These are phyloP conservation scores for Muscidifurax raptorellus DNA, from an alignment of 1,140 invertebrate species.

Conservation along the genomic window DNA sequence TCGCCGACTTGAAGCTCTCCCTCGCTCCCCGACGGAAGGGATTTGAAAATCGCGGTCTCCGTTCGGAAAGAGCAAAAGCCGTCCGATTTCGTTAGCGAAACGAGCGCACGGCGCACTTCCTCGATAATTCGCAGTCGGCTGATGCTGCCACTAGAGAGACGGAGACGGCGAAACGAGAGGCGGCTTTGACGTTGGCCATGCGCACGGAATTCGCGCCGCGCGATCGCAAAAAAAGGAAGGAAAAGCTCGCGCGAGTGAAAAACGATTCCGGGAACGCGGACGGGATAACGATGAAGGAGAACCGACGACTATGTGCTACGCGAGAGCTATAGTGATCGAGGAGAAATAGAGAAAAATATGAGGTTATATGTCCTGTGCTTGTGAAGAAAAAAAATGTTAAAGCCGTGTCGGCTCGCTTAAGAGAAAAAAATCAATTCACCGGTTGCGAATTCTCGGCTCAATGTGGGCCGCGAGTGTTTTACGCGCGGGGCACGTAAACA, in stretches of 20 bases:
- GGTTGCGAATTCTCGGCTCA: too few species aligned
- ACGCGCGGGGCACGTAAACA: too few species aligned
- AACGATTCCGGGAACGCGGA: slow-evolving; percentile 8
- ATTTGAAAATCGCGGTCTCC: background rate
- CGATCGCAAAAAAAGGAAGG: background rate
- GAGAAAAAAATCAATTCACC: too few species aligned
- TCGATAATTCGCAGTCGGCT: slow-evolving; percentile 37
- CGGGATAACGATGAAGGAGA: slow-evolving; percentile 28
- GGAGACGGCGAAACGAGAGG: background rate
- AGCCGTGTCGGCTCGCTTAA: too few species aligned
- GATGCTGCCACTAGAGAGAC: background rate
- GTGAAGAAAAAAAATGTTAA: background rate
- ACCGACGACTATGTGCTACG: background rate
- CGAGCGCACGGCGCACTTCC: slow-evolving; percentile 8
- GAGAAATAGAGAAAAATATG: background rate
- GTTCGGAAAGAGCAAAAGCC: background rate
- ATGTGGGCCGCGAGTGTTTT: too few species aligned
- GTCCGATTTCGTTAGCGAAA: slow-evolving; percentile 22
- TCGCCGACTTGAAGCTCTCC: too few species aligned
- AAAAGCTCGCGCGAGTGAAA: background rate
- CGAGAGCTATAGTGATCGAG: background rate
- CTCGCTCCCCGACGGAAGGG: background rate
- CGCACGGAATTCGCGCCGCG: background rate
- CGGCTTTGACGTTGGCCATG: background rate
- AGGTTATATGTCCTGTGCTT: background rate